A percentile compares a stretch with the other conserved stretches of the same genome.
Evolutionary conservation across 2,797 vertebrate species (phyloP).

Genomic region (Apodemus agrarius): DNA sequence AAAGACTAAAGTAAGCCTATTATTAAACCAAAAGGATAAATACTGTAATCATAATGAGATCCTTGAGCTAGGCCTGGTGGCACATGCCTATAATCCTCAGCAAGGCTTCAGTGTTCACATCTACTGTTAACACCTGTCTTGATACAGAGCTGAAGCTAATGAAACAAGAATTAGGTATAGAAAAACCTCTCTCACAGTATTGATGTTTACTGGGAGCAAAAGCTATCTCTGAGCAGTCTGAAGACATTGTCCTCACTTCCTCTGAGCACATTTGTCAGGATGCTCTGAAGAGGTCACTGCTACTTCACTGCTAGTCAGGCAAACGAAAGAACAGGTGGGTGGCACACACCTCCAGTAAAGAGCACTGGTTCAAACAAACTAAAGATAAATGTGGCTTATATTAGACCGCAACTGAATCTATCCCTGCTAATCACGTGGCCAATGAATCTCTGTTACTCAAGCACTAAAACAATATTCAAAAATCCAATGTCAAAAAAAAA

Average conservation of each 20-base stretch:
- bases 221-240: not conserved
- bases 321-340: not conserved
- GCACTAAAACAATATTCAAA: constrained; percentile 17
- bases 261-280: not conserved
- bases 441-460: not conserved
- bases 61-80: not conserved
- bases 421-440: constrained; percentile 2
- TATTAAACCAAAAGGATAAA: not conserved
- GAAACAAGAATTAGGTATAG: not conserved
- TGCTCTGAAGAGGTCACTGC: not conserved
- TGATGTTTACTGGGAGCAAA: not conserved
- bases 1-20: not conserved
- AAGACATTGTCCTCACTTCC: not conserved
- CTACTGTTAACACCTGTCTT: not conserved
- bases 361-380: constrained; percentile 10
- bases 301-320: not conserved
- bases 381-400: constrained; percentile 31
- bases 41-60: not conserved
- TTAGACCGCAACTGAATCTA: not conserved
- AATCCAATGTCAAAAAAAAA: constrained; percentile 8
- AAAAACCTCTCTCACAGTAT: not conserved
- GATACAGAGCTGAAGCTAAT: not conserved
- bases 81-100: too few species aligned
- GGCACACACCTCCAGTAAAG: constrained; percentile 12
- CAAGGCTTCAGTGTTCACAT: not conserved